Percentiles rank a stretch among this genome's conserved stretches.
These are phyloP conservation scores for Caenorhabditis parvicauda DNA, from an alignment of 2,888 invertebrate genomes.

Conservation along the genomic window DNA sequence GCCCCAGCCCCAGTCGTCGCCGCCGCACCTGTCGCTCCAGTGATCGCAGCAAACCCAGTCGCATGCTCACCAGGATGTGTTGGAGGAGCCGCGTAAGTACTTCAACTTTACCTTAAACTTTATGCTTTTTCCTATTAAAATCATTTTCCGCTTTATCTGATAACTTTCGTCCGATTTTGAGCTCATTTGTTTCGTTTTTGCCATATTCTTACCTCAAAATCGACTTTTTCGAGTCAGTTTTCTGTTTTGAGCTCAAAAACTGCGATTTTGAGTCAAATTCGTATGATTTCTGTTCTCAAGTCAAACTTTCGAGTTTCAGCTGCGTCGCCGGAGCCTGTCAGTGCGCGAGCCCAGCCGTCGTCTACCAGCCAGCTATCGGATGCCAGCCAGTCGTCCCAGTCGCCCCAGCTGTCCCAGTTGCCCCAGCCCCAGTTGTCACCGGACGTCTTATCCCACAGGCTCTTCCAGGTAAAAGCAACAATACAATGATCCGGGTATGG, in stretches of 20 bases:
- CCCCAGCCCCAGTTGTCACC: constrained; percentile 52
- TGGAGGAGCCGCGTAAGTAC: constrained; percentile 32
- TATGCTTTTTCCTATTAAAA: too few relatives aligned
- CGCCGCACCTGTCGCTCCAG: constrained; percentile 18
- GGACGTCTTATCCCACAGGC: constrained; percentile 59
- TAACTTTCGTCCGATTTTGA: too few relatives aligned
- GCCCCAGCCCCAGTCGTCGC: constrained; percentile 36
- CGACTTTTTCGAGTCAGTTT: too few relatives aligned
- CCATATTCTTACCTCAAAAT: background rate
- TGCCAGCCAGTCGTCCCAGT: constrained; percentile 28
- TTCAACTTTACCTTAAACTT: background rate
- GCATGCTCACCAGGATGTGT: constrained; percentile 40
- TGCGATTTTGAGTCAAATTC: too few relatives aligned
- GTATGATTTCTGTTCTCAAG: too few relatives aligned
- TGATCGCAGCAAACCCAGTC: constrained; percentile 31
- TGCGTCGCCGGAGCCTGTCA: constrained; percentile 51
- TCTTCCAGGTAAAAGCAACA: too few relatives aligned
- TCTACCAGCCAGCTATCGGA: constrained; percentile 38
- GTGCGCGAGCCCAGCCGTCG: constrained; percentile 48
- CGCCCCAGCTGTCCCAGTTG: constrained; percentile 27
- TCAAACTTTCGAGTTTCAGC: constrained; percentile 18
- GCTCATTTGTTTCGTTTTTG: too few relatives aligned
- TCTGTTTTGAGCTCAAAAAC: too few relatives aligned
- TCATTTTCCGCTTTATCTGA: too few relatives aligned
- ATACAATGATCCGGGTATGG: too few relatives aligned